Evolutionary conservation across 2,888 invertebrate genomes (phyloP), one percentile per base, ranked within the genome.

Genomic region (Drosophila colorata): DNA sequence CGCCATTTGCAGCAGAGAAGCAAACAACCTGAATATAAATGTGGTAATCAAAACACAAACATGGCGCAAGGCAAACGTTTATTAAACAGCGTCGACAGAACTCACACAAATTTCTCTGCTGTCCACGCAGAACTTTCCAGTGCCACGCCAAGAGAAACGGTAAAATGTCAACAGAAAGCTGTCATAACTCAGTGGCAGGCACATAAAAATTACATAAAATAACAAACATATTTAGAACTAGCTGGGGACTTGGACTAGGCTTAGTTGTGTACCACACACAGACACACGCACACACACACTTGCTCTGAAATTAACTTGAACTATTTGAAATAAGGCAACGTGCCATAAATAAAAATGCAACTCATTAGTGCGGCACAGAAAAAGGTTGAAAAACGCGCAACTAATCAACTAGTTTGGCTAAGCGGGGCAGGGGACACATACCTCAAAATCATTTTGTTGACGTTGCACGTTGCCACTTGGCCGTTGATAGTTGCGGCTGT

Each of bases 401-500:
- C 31, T 46, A 41, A 31, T 11, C 60, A 63, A 55, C 25, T 35
- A 13, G 48, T 41, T 47, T 11, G 8, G 46, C n/a, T 23, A 43
- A 28, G 43, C 33, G 46, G 13, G 6, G 13, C 35, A 14, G 28
- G 44, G 49, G 38, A 82, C 91, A 85, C 91, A 85, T 81, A 90
- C 90, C 90, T 90, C 85, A 90, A 80, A 79, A 90, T 90, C 90
- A 90, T 90, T 81, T 88, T 90, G 82, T 83, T 78, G 75, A 79
- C 77, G 77, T 77, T 80, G 74, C 73, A 79, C 79, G 75, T 81
- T 72, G 70, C 51, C 61, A 74, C 70, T 86, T 72, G 84, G 55
- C 63, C 73, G 75, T 65, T 72, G 68, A 63, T 60, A 65, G 75
- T 63, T 35, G 61, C 48, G 9, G 28, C 53, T 77, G 76, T 69